Conservation (phyloP, 2,888 invertebrate genomes). For the Leuctra nigra region DNA sequence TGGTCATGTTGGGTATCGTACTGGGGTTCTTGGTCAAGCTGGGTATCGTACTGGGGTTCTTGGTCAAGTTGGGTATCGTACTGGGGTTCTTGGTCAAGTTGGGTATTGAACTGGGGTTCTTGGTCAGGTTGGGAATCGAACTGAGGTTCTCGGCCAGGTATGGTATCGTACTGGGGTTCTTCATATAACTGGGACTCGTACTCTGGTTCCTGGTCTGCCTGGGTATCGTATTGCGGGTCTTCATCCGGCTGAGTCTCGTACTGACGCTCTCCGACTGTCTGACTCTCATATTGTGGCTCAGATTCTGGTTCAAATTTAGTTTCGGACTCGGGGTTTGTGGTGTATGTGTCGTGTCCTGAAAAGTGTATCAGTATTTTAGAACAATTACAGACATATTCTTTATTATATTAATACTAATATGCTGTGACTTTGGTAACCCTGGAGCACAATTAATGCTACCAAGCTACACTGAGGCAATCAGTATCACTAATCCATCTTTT, state of each 20-base stretch:
- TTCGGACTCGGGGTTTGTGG: constrained; percentile 16
- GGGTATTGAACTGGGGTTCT: neutral
- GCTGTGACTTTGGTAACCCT: neutral
- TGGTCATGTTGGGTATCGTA: neutral
- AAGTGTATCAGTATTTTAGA: neutral
- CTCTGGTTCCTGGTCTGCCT: neutral
- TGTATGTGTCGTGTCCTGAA: constrained; percentile 21
- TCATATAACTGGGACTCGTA: neutral
- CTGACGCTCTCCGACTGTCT: constrained; percentile 11
- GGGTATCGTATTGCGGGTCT: neutral
- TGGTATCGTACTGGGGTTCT: constrained; percentile 14
- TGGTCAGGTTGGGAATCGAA: neutral
- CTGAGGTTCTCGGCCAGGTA: constrained; percentile 10
- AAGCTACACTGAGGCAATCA: no score
- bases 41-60: constrained; percentile 18
- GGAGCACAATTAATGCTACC: no score
- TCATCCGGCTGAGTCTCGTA: constrained; percentile 7
- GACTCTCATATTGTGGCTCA: neutral
- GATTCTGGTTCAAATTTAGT: neutral
- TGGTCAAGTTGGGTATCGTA: constrained; percentile 16
- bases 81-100: constrained; percentile 14
- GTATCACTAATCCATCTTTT: no score
- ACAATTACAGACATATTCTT: neutral
- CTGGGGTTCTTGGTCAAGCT: neutral
- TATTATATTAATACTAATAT: neutral